Evolutionary conservation across 1,140 invertebrate species (phyloP).

Genomic region (Microplitis demolitor): DNA sequence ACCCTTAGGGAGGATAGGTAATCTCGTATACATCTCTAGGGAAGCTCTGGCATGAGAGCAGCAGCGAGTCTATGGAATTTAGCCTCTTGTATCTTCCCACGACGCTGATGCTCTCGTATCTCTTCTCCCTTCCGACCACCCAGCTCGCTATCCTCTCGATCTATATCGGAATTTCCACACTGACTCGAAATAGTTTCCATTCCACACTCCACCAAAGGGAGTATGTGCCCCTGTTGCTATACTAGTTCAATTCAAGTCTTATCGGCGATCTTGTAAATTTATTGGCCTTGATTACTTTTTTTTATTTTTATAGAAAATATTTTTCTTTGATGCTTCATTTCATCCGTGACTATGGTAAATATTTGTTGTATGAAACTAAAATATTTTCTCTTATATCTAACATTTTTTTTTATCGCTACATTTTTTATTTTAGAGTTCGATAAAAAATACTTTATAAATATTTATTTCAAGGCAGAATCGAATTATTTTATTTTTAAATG

Average conservation of each 20-base stretch:
- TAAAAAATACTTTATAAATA: too few species aligned
- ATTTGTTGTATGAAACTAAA: too few species aligned
- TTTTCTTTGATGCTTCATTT: too few species aligned
- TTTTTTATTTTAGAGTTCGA: too few species aligned
- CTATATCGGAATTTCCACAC: slow-evolving; percentile 26
- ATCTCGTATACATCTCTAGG: slow-evolving; percentile 7
- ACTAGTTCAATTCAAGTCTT: background rate
- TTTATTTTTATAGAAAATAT: too few species aligned
- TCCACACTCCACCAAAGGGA: background rate
- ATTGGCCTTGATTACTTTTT: background rate
- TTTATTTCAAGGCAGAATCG: too few species aligned
- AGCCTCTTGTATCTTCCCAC: slow-evolving; percentile 6
- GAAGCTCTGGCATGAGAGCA: background rate
- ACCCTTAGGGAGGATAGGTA: background rate
- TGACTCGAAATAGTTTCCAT: slow-evolving; percentile 29
- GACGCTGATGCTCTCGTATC: background rate
- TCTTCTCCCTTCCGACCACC: background rate
- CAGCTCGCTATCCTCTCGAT: slow-evolving; percentile 12
- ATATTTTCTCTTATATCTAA: too few species aligned
- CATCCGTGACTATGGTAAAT: too few species aligned
- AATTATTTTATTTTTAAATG: too few species aligned
- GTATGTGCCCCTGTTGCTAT: background rate
- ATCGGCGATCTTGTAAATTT: background rate
- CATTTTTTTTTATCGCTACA: too few species aligned
- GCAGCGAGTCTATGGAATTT: slow-evolving; percentile 15